Evolutionary conservation across 2,888 invertebrate species (phyloP).

Genomic region (Phengaris alcon): DNA sequence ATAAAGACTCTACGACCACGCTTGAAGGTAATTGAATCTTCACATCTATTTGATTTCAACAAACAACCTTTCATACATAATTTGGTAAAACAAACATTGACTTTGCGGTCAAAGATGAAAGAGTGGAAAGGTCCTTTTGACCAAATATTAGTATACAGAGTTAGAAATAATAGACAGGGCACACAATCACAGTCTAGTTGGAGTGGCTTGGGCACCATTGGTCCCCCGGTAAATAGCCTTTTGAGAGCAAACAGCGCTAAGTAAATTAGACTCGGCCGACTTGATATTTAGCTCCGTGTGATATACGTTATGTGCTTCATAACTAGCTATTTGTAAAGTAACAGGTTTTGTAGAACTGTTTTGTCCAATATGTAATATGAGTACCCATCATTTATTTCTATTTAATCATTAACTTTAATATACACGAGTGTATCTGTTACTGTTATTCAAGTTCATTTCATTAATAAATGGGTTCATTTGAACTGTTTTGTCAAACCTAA

Average conservation of each 20-base stretch:
- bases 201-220: slow-evolving; percentile 13
- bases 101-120: slow-evolving; percentile 71
- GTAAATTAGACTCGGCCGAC: neutral
- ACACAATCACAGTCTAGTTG: slow-evolving; percentile 61
- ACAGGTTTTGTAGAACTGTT: neutral
- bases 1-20: neutral
- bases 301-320: neutral
- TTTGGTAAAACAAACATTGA: slow-evolving; percentile 40
- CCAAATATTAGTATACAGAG: slow-evolving; percentile 69
- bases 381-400: neutral
- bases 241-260: slow-evolving; percentile 12
- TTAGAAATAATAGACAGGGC: slow-evolving; percentile 75
- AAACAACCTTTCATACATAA: slow-evolving; percentile 37
- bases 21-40: slow-evolving; percentile 17
- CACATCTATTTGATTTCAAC: slow-evolving; percentile 11
- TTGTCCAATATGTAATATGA: neutral
- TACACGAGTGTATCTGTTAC: too few species aligned
- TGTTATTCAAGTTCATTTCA: too few species aligned
- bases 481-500: too few species aligned
- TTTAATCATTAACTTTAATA: neutral
- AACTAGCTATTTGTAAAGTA: neutral
- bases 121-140: slow-evolving; percentile 59
- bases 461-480: too few species aligned
- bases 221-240: slow-evolving; percentile 19
- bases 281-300: slow-evolving; percentile 8